Conservation (phyloP, 2,113 vertebrate species). For the Phaethon lepturus region DNA sequence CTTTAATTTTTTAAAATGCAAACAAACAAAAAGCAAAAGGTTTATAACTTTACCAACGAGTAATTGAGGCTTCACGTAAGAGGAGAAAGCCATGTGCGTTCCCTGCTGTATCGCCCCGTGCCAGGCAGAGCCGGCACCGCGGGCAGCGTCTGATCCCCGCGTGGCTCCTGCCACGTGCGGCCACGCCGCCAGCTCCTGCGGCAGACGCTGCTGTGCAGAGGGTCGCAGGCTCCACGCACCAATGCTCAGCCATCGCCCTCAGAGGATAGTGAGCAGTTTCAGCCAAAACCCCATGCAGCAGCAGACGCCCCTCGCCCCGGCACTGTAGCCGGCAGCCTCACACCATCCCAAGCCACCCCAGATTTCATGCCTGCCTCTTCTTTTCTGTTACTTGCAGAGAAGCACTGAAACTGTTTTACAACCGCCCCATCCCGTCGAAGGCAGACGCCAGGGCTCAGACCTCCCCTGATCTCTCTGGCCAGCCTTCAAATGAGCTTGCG, state of each 20-base stretch:
- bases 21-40: not conserved
- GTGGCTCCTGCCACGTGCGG: fast-evolving
- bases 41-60: not conserved
- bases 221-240: fast-evolving
- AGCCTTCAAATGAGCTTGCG: not conserved
- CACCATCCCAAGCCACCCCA: not conserved
- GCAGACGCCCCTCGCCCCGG: fast-evolving
- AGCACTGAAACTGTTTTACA: not conserved
- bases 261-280: fast-evolving
- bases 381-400: not conserved
- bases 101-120: fast-evolving
- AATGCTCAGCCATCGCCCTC: not conserved
- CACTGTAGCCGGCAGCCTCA: not conserved
- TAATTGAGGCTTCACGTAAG: not conserved
- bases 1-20: not conserved
- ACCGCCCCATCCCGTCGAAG: fast-evolving
- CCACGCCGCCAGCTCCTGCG: fast-evolving
- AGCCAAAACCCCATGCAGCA: not conserved
- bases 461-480: not conserved
- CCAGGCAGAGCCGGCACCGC: not conserved
- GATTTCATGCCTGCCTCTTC: not conserved
- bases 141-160: not conserved
- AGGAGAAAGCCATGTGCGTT: fast-evolving
- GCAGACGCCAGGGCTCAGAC: not conserved
- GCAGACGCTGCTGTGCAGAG: not conserved